These are phyloP conservation scores for Hydropsyche betteni DNA, from an alignment of 2,888 invertebrate genomes.

Conservation along the genomic window DNA sequence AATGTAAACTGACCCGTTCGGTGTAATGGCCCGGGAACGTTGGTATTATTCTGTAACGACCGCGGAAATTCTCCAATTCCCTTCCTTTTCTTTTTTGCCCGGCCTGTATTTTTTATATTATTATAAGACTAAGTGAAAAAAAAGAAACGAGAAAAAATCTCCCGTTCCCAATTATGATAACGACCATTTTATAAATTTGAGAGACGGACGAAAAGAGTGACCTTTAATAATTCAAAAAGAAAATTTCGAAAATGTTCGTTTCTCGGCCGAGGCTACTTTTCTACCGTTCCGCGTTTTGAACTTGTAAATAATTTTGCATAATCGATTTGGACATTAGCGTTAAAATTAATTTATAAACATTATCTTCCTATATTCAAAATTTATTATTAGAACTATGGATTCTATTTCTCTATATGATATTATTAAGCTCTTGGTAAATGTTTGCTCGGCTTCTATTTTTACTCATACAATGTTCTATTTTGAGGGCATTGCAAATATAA, in stretches of 20 bases:
- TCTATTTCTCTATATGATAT: too few species aligned
- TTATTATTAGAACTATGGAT: too few species aligned
- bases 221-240: conserved; percentile 16
- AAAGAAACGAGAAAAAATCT: conserved; percentile 17
- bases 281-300: too few species aligned
- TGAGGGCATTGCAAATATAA: too few species aligned
- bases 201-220: conserved; percentile 1
- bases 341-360: too few species aligned
- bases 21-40: conserved; percentile 27
- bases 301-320: too few species aligned
- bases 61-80: conserved; percentile 29
- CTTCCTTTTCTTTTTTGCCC: conserved; percentile 15
- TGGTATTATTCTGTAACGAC: conserved; percentile 31
- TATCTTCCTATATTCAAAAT: too few species aligned
- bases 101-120: neutral
- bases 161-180: conserved; percentile 24
- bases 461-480: too few species aligned
- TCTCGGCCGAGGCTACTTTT: neutral
- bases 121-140: neutral
- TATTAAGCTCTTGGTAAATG: too few species aligned
- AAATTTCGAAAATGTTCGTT: conserved; percentile 1
- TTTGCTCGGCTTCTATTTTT: too few species aligned
- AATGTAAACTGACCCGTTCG: conserved; percentile 31
- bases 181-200: conserved; percentile 28
- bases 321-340: too few species aligned